Evolutionary conservation across 2,113 vertebrate species (phyloP).

Genomic region (Entosphenus tridentatus): DNA sequence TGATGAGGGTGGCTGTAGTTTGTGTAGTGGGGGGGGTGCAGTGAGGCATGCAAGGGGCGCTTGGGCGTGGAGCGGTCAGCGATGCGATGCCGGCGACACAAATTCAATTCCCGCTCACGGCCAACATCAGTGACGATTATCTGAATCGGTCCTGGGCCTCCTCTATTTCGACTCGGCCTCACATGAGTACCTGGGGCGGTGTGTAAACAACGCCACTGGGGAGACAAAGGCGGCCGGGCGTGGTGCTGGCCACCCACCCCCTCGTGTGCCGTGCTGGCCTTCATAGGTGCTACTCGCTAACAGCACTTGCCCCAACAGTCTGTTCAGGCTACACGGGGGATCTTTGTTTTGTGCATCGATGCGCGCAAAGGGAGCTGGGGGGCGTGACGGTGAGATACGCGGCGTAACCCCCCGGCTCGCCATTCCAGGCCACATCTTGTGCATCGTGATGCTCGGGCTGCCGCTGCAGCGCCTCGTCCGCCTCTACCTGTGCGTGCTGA

Average conservation of each 20-base stretch:
- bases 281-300: background rate
- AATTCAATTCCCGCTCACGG: too few species aligned
- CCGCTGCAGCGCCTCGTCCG: constrained; percentile 39
- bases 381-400: background rate
- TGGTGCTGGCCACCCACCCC: background rate
- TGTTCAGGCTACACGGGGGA: too few species aligned
- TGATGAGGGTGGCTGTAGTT: too few species aligned
- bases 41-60: too few species aligned
- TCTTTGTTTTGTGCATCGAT: background rate
- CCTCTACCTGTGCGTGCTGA: constrained; percentile 43
- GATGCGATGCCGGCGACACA: too few species aligned
- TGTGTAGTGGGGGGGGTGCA: too few species aligned
- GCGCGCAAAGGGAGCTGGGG: background rate
- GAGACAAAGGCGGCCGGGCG: background rate
- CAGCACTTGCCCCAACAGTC: background rate
- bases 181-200: too few species aligned
- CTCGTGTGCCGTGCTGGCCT: background rate
- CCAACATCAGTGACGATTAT: too few species aligned
- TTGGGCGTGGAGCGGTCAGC: too few species aligned
- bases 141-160: too few species aligned
- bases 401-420: background rate
- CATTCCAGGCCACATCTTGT: constrained; percentile 33
- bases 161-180: too few species aligned
- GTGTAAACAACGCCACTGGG: background rate
- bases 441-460: constrained; percentile 29